Evolutionary conservation across 2,888 invertebrate species (phyloP), one percentile per base, ranked within the genome.

Genomic region (Parelbella ahira): DNA sequence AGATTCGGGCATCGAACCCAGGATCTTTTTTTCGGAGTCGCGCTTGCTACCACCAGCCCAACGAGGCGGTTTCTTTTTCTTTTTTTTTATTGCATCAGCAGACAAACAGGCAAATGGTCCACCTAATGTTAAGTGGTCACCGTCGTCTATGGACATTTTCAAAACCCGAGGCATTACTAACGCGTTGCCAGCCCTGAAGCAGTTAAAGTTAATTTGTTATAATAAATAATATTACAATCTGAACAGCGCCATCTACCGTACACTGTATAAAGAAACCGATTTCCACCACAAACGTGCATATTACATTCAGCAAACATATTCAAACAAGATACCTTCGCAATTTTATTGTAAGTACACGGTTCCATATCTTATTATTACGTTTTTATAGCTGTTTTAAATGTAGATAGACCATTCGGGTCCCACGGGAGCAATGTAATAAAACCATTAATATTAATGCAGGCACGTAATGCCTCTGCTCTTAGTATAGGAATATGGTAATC

Each of bases 381-480:
- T 47, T 51, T 53, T 48, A 54, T 54, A 47, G 46, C 45, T 45
- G 44, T 52, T 52, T 54, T 49, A 50, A 45, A 48, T 56, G 48
- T 45, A 55, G 42, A 50, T 45, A 50, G 24, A 47, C 50, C 43
- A 38, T 44, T 37, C 12, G 32, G 32, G 44, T 44, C 47, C 58
- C 66, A 60, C 60, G 53, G 64, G 62, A 51, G 67, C 56, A 60
- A 67, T 68, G 63, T 76, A 71, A 73, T 77, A 63, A 70, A 56
- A 61, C 63, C 64, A 78, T 81, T 73, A 76, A 81, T 79, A 79
- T 79, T 77, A 68, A 81, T 76, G 60, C 43, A 30, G 45, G 52
- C 43, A 51, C 53, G 47, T 46, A 28, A 54, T 52, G 45, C 44
- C 48, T 49, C 51, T 62, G 60, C 64, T 57, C 67, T 69, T 68